These are phyloP conservation scores for Nipponia nippon DNA, from an alignment of 2,113 vertebrate species.

Conservation along the genomic window DNA sequence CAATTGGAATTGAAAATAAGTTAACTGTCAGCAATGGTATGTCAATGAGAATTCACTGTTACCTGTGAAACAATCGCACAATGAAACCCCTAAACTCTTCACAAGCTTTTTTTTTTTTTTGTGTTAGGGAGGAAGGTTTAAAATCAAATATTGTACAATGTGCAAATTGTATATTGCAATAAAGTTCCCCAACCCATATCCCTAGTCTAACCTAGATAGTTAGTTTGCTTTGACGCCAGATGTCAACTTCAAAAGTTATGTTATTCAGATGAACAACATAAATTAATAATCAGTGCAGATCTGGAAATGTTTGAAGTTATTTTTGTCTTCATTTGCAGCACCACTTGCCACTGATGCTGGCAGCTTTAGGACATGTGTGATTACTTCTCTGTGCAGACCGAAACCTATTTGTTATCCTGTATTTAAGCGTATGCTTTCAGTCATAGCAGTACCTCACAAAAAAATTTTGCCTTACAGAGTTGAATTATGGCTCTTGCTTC, in stretches of 20 bases:
- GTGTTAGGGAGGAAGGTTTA: neutral
- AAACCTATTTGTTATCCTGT: neutral
- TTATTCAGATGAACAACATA: neutral
- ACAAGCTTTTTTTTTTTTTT: neutral
- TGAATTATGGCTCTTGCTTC: neutral
- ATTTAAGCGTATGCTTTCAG: neutral
- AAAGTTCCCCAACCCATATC: neutral
- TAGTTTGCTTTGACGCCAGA: neutral
- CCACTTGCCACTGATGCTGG: neutral
- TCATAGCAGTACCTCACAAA: neutral
- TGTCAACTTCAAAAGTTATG: neutral
- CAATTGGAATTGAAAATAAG: neutral
- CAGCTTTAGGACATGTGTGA: neutral
- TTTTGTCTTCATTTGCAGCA: constrained; percentile 29
- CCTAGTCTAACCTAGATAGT: neutral
- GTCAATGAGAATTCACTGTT: neutral
- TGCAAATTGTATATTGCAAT: neutral
- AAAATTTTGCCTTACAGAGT: neutral
- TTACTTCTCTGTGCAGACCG: neutral
- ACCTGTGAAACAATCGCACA: neutral
- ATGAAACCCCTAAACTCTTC: neutral
- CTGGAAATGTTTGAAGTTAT: constrained; percentile 36
- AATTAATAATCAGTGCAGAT: constrained; percentile 28
- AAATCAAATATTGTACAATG: neutral
- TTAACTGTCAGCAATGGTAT: neutral